Percentiles rank a stretch among this genome's conserved stretches.
Evolutionary conservation across 2,113 vertebrate genomes (phyloP).

Genomic region (Nothocercus julius): DNA sequence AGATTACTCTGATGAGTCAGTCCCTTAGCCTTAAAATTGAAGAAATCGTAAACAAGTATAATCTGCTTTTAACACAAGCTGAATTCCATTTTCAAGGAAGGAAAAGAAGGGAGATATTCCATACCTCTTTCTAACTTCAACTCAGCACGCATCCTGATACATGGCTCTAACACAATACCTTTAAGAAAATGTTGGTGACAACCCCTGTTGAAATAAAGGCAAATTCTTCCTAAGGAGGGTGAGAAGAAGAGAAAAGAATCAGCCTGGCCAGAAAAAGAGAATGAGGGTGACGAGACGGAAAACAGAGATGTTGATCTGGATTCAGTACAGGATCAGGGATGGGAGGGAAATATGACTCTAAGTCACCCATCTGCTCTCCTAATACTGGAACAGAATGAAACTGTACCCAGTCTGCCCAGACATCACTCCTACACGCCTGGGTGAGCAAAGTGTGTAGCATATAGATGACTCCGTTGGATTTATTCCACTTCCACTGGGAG

Average conservation of each 20-base stretch:
- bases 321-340: conserved; percentile 58
- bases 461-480: conserved; percentile 63
- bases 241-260: not conserved
- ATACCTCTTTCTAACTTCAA: not conserved
- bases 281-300: conserved; percentile 11
- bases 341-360: conserved; percentile 60
- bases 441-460: conserved; percentile 57
- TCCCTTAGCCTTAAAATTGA: not conserved
- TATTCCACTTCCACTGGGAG: conserved; percentile 35
- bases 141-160: not conserved
- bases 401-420: conserved; percentile 67
- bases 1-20: not conserved
- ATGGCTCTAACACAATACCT: not conserved
- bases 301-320: conserved; percentile 58
- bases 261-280: not conserved
- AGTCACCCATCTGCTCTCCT: conserved; percentile 69
- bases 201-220: not conserved
- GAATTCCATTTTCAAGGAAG: not conserved
- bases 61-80: not conserved
- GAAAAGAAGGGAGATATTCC: not conserved
- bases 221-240: not conserved
- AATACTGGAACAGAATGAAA: conserved; percentile 68
- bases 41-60: not conserved
- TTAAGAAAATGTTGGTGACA: not conserved
- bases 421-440: conserved; percentile 65